Conservation (phyloP, 1,140 invertebrate species). For the Drosophila serrata region DNA sequence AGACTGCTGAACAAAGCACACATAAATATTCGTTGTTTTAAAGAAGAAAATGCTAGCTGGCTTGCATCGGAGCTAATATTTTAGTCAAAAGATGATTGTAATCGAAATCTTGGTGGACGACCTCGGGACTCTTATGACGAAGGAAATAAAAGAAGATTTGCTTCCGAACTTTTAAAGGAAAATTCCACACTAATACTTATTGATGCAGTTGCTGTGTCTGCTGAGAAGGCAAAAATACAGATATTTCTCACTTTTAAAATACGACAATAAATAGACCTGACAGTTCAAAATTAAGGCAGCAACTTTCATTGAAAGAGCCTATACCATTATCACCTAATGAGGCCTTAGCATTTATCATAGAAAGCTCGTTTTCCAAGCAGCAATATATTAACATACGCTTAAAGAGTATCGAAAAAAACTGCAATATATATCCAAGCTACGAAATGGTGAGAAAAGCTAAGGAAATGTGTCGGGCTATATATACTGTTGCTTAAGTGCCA, state of each 20-base stretch:
- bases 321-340: conserved; percentile 14
- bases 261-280: conserved; percentile 2
- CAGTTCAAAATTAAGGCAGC: conserved; percentile 1
- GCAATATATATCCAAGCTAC: not conserved
- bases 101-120: not conserved
- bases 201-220: not conserved
- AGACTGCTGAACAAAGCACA: not conserved
- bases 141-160: not conserved
- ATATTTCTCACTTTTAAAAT: not conserved
- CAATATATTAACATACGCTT: conserved; percentile 16
- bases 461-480: not conserved
- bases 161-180: not conserved
- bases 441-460: not conserved
- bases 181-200: not conserved
- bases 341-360: conserved; percentile 7
- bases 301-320: not conserved
- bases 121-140: conserved; percentile 7
- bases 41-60: not conserved
- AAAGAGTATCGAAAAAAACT: conserved; percentile 4
- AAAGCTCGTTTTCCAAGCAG: conserved; percentile 6
- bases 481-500: conserved; percentile 3
- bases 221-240: not conserved
- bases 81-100: conserved; percentile 2
- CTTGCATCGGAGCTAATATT: conserved; percentile 3
- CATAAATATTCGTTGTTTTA: conserved; percentile 19